Base-by-base conservation (phyloP, 2,888 invertebrate genomes). In the Vandiemenella viatica region DNA sequence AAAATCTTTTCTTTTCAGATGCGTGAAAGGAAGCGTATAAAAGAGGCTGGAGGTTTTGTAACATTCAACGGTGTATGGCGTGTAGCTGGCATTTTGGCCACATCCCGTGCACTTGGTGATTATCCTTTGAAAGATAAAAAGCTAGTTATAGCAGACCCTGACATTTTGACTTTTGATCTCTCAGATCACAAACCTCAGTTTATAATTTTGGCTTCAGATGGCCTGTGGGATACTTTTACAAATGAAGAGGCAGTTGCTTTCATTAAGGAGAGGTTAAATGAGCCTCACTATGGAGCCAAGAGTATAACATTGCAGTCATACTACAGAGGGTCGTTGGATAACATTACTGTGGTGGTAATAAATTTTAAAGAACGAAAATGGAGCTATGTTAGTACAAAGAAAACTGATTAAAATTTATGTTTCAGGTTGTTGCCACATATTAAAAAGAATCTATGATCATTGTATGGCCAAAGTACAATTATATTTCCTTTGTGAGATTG, bases 61-160 rank as follows among this genome's bases (percentile, higher is more conserved):
- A 86, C 88, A 43, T 93, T 92, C 62, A 89, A 92, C 63, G 93
- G 95, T 22, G 95, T 95, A 1, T 95, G 95, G 95, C 71, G 95
- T 58, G 93, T 95, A 4, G 92, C 90, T 46, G 95, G 95, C 5
- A 90, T 95, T 57, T 71, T 95, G 56, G 95, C 95, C 10, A 93
- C 92, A 23, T 92, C 92, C 8, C 73, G 95, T 55, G 95, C 96
- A 1, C 75, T 96, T 60, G 96, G 92, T 16, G 96, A 96, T 70
- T 93, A 90, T 67, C 92, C 93, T 2, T 70, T 96, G 18, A 96
- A 96, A 68, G 91, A 91, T 63, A 86, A 85, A 63, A 89, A 86
- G 64, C 77, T 92, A 61, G 87, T 96, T 49, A 93, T 92, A 57
- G 93, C 95, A 3, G 90, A 93, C 65, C 96, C 96, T 6, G 95